Evolutionary conservation across 1,140 invertebrate species (phyloP), one percentile per base, ranked within the genome.

Genomic region (Apis dorsata): DNA sequence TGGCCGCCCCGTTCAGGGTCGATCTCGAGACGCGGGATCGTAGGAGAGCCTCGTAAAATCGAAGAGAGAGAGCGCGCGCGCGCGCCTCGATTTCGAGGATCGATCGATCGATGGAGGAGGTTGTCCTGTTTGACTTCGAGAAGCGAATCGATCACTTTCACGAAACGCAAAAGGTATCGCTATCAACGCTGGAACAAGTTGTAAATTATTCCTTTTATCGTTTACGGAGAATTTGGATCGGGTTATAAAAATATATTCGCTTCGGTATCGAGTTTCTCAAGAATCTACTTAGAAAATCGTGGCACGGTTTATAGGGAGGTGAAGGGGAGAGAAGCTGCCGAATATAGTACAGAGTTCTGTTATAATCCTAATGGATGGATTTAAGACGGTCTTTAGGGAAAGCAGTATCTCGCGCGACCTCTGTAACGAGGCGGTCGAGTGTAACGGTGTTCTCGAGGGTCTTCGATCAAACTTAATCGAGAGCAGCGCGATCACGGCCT

Each of bases 11-110:
- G 66, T 85, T 82, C 69, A 85, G 69, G 55, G 55, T 21, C 77
- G 68, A 78, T 83, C 80, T 80, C 74, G 68, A n/a, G 85, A 85
- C 75, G 68, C 70, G 78, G 69, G 84, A 88, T 34, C 34, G 34
- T 44, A 44, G 57, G 74, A 84, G 84, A 73, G n/a, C 34, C 73
- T 88, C 84, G 77, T 86, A 81, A 86, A 88, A 76, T 57, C 75
- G 62, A 55, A 21, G 57, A n/a, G 55, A 68, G 11, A 69, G 44
- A 12, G 15, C 8, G n/a, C n/a, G n/a, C n/a, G n/a, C n/a, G n/a
- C n/a, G n/a, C n/a, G 57, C 17, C 8, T 7, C 34, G 51, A 51
- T 80, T 77, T 84, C 49, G 63, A 55, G n/a, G 21, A 77, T 74
- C 34, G 72, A 75, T 60, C 34, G 34, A 44, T 24, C 24, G 24